Conservation (phyloP, 2,888 invertebrate genomes). For the Polia nebulosa region DNA sequence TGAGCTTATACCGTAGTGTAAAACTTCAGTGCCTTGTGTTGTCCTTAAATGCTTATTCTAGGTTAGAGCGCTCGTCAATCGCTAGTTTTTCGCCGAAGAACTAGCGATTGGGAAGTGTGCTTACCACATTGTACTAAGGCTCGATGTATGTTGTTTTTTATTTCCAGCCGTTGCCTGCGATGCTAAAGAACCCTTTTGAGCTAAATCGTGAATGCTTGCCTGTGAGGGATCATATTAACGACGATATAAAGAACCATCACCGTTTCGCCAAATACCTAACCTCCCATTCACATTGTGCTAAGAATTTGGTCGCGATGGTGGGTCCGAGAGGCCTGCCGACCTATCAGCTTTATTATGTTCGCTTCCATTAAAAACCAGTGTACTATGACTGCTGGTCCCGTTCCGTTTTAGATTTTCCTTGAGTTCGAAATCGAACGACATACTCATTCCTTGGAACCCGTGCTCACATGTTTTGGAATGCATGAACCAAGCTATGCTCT, state of each 20-base stretch:
- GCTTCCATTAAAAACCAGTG: conserved; percentile 86
- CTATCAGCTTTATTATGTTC: conserved; percentile 85
- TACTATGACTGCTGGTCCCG: conserved; percentile 86
- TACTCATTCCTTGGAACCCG: conserved; percentile 88
- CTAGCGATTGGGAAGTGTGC: conserved; percentile 82
- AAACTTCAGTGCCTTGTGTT: conserved; percentile 74
- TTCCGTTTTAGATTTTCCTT: conserved; percentile 66
- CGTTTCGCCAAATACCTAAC: conserved; percentile 89
- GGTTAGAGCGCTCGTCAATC: conserved; percentile 81
- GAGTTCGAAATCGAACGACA: conserved; percentile 67
- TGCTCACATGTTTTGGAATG: conserved; percentile 84
- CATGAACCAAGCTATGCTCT: conserved; percentile 85
- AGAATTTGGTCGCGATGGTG: conserved; percentile 78
- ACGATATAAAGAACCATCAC: conserved; percentile 89
- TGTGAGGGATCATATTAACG: conserved; percentile 91
- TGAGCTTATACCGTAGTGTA: conserved; percentile 62
- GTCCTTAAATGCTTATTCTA: conserved; percentile 86
- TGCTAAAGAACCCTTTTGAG: conserved; percentile 91
- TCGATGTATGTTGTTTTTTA: conserved; percentile 91
- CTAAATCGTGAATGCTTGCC: conserved; percentile 91
- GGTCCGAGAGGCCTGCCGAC: conserved; percentile 69
- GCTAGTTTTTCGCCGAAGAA: conserved; percentile 78
- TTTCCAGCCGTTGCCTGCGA: conserved; percentile 91
- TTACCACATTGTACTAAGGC: conserved; percentile 88
- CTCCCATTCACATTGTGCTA: conserved; percentile 89